phyloP scores from a whole-genome alignment of 2,797 vertebrate species.

The Mormyrops boulengeri region DNA sequence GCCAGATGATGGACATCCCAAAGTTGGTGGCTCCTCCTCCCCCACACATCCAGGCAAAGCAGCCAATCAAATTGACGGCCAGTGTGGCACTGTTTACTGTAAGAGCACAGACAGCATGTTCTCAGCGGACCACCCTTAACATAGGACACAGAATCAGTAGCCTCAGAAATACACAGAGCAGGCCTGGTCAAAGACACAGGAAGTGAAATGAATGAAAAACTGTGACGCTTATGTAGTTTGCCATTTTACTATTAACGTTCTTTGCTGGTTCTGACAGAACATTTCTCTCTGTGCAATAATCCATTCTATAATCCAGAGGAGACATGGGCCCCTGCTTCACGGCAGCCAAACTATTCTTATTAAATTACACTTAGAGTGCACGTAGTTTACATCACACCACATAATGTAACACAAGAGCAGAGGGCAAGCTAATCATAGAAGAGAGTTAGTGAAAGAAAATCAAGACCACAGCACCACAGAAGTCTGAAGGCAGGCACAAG shows the following conservation, averaged over 20 bases:
- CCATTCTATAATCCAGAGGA: not conserved
- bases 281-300: not conserved
- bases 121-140: not conserved
- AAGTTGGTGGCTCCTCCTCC: slow-evolving; percentile 95
- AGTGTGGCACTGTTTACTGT: slow-evolving; percentile 89
- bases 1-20: slow-evolving; percentile 94
- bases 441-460: not conserved
- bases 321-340: not conserved
- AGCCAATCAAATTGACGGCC: slow-evolving; percentile 89
- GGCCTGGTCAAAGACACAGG: not conserved
- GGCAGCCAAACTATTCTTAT: not conserved
- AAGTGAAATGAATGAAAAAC: not conserved
- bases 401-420: not conserved
- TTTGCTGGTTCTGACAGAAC: not conserved
- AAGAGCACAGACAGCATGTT: slow-evolving; percentile 18
- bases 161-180: not conserved
- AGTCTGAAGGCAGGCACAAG: not conserved
- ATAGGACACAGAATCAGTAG: not conserved
- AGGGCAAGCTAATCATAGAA: not conserved
- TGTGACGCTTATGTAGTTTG: not conserved
- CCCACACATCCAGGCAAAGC: slow-evolving; percentile 95
- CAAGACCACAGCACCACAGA: not conserved
- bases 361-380: not conserved
- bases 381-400: not conserved
- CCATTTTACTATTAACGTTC: not conserved